Conservation (phyloP, 2,113 vertebrate species). For the Galbula dea region DNA sequence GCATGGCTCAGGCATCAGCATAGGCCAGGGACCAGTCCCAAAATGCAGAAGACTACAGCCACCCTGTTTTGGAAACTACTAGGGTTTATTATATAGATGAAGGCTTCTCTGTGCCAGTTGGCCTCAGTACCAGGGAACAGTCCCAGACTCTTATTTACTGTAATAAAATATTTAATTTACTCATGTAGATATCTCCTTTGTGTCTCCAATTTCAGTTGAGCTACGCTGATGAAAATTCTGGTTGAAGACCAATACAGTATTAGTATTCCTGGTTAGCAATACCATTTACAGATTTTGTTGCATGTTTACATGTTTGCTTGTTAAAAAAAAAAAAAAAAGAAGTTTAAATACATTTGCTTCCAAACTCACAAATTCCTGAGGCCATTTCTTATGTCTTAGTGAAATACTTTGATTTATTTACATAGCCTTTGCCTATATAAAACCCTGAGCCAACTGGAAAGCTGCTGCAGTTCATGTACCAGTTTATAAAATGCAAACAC, state of each 20-base stretch:
- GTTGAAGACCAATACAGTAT: neutral
- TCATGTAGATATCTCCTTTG: neutral
- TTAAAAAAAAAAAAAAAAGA: neutral
- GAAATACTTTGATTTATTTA: neutral
- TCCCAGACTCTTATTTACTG: conserved; percentile 28
- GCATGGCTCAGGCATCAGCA: neutral
- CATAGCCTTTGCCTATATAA: neutral
- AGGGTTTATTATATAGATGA: neutral
- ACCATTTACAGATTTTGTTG: neutral
- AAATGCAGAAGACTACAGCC: neutral
- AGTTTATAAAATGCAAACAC: neutral
- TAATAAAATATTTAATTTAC: conserved; percentile 40
- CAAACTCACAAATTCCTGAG: neutral
- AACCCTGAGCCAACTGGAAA: neutral
- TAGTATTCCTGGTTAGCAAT: neutral
- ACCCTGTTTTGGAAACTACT: neutral
- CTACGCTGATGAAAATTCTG: neutral
- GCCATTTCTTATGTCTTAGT: neutral
- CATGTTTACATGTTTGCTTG: neutral
- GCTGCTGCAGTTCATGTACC: neutral
- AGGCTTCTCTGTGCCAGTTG: neutral
- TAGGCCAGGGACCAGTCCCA: neutral
- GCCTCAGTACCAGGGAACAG: neutral
- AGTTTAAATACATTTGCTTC: neutral
- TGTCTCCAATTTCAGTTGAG: neutral